Percentiles rank a stretch among this genome's conserved stretches.
phyloP scores from a whole-genome alignment of 2,797 vertebrate genomes.

The Artibeus jamaicensis region DNA sequence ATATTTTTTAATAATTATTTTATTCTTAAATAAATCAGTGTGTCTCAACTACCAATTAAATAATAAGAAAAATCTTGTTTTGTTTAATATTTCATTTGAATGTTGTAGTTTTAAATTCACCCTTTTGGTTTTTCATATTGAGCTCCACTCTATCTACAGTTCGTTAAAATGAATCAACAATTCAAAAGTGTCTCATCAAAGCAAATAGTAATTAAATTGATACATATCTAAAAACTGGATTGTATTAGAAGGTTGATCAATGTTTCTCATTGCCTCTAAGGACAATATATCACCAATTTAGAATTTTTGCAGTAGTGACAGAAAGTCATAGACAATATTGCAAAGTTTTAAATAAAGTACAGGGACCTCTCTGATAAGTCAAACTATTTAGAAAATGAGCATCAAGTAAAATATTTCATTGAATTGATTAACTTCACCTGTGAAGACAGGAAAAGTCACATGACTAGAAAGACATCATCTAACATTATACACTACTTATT shows the following conservation, averaged over 20 bases:
- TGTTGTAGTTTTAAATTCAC: background rate
- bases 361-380: background rate
- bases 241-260: slow-evolving; percentile 15
- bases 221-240: slow-evolving; percentile 30
- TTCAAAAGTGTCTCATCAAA: slow-evolving; percentile 20
- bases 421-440: background rate
- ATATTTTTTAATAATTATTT: background rate
- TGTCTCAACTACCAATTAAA: background rate
- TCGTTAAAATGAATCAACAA: slow-evolving; percentile 29
- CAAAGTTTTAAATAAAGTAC: slow-evolving; percentile 1
- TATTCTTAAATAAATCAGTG: background rate
- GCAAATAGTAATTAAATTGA: slow-evolving; percentile 36
- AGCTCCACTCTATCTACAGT: background rate
- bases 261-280: background rate
- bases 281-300: background rate
- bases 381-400: background rate
- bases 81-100: background rate
- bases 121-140: background rate
- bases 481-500: background rate
- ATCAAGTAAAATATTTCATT: background rate
- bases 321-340: background rate
- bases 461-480: background rate
- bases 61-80: background rate
- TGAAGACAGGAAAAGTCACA: background rate
- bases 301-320: background rate